phyloP scores from a whole-genome alignment of 2,888 invertebrate species.

The Anagyrus pseudococci region DNA sequence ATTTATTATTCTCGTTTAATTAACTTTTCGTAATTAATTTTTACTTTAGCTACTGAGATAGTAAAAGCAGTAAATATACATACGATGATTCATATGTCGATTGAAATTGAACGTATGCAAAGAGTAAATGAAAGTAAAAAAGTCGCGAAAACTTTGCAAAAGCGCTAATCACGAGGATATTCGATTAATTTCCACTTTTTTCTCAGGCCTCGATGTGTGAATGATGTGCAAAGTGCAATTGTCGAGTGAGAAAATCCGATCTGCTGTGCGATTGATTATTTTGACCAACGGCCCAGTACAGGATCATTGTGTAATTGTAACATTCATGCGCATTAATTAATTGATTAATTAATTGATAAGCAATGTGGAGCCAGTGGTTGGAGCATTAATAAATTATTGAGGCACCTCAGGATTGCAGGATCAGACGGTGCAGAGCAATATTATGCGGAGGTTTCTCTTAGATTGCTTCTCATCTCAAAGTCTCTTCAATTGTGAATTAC shows the following conservation, averaged over 20 bases:
- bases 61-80: too few relatives aligned
- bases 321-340: slow-evolving; percentile 56
- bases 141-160: slow-evolving; percentile 23
- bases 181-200: slow-evolving; percentile 51
- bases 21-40: too few relatives aligned
- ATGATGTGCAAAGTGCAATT: slow-evolving; percentile 9
- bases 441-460: too few relatives aligned
- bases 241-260: slow-evolving; percentile 34
- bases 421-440: not conserved
- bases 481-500: too few relatives aligned
- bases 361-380: slow-evolving; percentile 51
- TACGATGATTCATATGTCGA: too few relatives aligned
- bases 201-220: slow-evolving; percentile 43
- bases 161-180: slow-evolving; percentile 20
- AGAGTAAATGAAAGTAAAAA: slow-evolving; percentile 3
- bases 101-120: too few relatives aligned
- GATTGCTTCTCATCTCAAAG: too few relatives aligned
- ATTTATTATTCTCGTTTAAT: slow-evolving; percentile 31
- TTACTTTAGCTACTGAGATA: too few relatives aligned
- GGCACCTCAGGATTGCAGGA: slow-evolving; percentile 17
- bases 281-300: slow-evolving; percentile 45
- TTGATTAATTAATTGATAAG: slow-evolving; percentile 60
- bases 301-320: slow-evolving; percentile 37
- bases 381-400: slow-evolving; percentile 39
- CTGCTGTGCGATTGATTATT: slow-evolving; percentile 41